These are phyloP conservation scores for Schizotus pectinicornis DNA, from an alignment of 2,888 invertebrate species.

Conservation along the genomic window DNA sequence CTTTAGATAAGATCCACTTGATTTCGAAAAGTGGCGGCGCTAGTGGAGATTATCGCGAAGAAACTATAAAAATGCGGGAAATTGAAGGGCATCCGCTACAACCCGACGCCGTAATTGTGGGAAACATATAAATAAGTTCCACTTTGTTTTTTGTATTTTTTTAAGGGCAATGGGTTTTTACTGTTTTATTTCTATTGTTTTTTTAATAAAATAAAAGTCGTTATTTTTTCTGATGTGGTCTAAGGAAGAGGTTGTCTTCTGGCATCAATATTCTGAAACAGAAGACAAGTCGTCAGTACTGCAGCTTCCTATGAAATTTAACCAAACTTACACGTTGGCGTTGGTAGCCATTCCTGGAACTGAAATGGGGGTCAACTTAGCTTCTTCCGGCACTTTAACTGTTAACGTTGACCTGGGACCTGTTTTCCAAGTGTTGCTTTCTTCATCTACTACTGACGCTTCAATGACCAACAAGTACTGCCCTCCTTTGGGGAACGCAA, in stretches of 20 bases:
- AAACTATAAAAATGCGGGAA: constrained; percentile 28
- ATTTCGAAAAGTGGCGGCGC: constrained; percentile 80
- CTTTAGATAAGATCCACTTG: constrained; percentile 76
- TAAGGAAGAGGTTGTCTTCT: constrained; percentile 52
- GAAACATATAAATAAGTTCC: constrained; percentile 24
- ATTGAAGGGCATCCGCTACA: constrained; percentile 3
- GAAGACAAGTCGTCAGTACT: constrained; percentile 12
- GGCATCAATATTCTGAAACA: constrained; percentile 55
- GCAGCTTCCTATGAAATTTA: not conserved
- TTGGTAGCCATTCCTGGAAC: constrained; percentile 56
- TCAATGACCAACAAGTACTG: constrained; percentile 81
- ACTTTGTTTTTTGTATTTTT: constrained; percentile 8
- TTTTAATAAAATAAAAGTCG: constrained; percentile 8
- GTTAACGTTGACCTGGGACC: constrained; percentile 81
- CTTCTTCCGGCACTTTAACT: constrained; percentile 76
- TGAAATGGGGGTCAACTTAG: constrained; percentile 54
- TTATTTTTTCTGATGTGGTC: constrained; percentile 47
- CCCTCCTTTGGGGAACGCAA: constrained; percentile 72
- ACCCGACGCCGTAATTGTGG: constrained; percentile 13
- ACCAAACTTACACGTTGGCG: constrained; percentile 52
- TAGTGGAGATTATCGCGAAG: constrained; percentile 33
- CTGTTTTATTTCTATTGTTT: constrained; percentile 3
- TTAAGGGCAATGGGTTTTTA: constrained; percentile 22
- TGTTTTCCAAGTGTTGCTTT: constrained; percentile 87
- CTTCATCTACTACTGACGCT: constrained; percentile 84